Conservation (phyloP, 2,888 invertebrate genomes). For the Schizotus pectinicornis region DNA sequence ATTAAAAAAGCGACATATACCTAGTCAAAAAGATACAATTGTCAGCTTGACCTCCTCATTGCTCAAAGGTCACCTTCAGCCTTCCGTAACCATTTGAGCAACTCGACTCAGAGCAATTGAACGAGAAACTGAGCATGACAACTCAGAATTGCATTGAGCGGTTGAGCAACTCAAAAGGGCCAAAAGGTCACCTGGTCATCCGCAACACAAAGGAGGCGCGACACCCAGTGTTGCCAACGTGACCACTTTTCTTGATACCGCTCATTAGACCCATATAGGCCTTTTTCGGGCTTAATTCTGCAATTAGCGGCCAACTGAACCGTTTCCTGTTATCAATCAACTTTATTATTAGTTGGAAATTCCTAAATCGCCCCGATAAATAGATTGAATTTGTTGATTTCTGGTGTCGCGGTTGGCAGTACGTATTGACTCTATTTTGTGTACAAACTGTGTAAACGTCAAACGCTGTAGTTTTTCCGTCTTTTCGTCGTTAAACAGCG, state of each 20-base stretch:
- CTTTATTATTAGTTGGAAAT: too few relatives aligned
- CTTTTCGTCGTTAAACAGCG: background rate
- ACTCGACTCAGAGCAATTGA: too few relatives aligned
- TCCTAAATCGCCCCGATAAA: background rate
- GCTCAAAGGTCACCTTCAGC: too few relatives aligned
- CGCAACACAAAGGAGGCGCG: conserved; percentile 16
- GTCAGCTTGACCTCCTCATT: too few relatives aligned
- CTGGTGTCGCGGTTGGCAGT: conserved; percentile 4
- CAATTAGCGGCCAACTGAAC: background rate
- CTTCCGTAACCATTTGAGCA: too few relatives aligned
- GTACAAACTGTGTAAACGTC: conserved; percentile 13
- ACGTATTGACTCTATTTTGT: conserved; percentile 16
- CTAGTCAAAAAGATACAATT: too few relatives aligned
- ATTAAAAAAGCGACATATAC: too few relatives aligned
- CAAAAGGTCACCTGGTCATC: conserved; percentile 11
- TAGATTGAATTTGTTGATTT: conserved; percentile 8
- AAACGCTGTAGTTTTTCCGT: background rate
- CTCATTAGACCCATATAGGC: background rate
- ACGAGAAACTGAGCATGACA: too few relatives aligned
- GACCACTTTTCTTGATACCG: background rate
- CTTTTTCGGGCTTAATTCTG: background rate
- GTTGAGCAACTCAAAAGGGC: too few relatives aligned
- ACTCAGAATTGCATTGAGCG: too few relatives aligned
- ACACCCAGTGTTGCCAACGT: conserved; percentile 13
- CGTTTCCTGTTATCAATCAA: too few relatives aligned